A percentile compares a stretch with the other conserved stretches of the same genome.
These are phyloP conservation scores for Lacerta agilis DNA, from an alignment of 2,797 vertebrate genomes.

Conservation along the genomic window DNA sequence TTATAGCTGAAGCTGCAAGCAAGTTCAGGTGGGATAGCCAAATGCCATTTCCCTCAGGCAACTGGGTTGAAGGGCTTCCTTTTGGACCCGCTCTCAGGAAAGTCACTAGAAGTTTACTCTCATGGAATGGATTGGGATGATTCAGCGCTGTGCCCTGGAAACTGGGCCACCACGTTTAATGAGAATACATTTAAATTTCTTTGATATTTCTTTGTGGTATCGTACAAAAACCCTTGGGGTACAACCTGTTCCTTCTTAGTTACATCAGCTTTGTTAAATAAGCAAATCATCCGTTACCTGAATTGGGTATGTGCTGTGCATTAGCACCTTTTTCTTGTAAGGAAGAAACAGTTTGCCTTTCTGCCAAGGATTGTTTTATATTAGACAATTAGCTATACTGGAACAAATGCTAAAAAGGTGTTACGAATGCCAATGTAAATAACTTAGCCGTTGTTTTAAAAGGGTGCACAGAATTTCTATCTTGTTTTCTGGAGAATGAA, in stretches of 20 bases:
- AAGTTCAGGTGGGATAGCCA: constrained; percentile 9
- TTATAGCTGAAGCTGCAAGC: background rate
- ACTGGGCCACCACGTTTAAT: constrained; percentile 71
- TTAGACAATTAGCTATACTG: constrained; percentile 53
- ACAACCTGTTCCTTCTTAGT: constrained; percentile 68
- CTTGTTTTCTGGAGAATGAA: constrained; percentile 45
- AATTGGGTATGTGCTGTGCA: constrained; percentile 35
- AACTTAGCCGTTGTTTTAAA: constrained; percentile 49
- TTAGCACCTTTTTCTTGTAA: constrained; percentile 50
- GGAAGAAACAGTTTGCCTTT: constrained; percentile 54
- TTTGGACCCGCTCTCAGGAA: constrained; percentile 27
- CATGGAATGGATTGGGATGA: constrained; percentile 62
- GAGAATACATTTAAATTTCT: constrained; percentile 77
- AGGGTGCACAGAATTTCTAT: background rate
- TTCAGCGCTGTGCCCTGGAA: constrained; percentile 59
- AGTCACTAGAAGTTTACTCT: constrained; percentile 48
- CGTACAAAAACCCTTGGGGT: constrained; percentile 55
- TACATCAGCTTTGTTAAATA: constrained; percentile 73
- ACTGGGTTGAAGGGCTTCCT: constrained; percentile 14
- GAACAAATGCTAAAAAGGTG: constrained; percentile 53
- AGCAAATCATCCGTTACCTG: constrained; percentile 72
- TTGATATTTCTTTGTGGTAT: constrained; percentile 73
- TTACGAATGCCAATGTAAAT: constrained; percentile 46
- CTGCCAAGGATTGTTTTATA: constrained; percentile 46
- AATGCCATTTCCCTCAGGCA: background rate